Base-by-base conservation (phyloP, 2,113 vertebrate species). In the Gulo gulo region DNA sequence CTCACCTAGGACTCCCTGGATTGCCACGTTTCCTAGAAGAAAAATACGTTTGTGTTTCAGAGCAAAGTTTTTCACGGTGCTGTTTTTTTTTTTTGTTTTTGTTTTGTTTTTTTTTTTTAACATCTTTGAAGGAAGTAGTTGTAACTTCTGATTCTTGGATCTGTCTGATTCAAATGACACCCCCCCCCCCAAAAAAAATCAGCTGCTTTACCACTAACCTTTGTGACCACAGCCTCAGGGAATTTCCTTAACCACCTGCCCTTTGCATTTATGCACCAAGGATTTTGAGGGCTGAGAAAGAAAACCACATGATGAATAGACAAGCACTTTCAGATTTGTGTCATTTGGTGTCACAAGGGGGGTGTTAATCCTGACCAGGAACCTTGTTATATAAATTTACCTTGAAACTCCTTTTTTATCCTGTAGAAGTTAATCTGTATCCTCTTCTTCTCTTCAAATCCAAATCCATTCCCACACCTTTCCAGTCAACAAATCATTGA, bases 391-490 rank as follows among this genome's bases (percentile, higher is more conserved):
- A 5, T 23, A 6, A 52, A 34, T 6, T 59, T 24, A 2, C 13
- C 7, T 88, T 73, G 24, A 83, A 11, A 31, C 4, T 21, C 15
- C 59, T 52, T 39, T 45, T 9, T 10, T 0, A 4, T 1, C 7
- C 16, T 20, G 2, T 13, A 86, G 11, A 39, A 34, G 6, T 4
- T 39, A 42, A 6, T 42, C 8, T 4, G 0, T 4, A n/a, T 71
- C 9, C 21, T 42, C 3, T 13, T 18, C 7, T 6, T 71, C 50
- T 45, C 34, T 59, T 29, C 34, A 57, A 42, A 42, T 26, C 11
- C 55, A 86, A 55, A 23, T 45, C 12, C 29, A 24, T 59, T 24
- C 4, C 15, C 24, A 50, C 3, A 13, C 0, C 29, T 47, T 90
- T 47, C 20, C 42, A 65, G 20, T 71, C 42, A 89, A 4, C 31